phyloP scores from a whole-genome alignment of 2,888 invertebrate genomes.

The Odontocerum albicorne region DNA sequence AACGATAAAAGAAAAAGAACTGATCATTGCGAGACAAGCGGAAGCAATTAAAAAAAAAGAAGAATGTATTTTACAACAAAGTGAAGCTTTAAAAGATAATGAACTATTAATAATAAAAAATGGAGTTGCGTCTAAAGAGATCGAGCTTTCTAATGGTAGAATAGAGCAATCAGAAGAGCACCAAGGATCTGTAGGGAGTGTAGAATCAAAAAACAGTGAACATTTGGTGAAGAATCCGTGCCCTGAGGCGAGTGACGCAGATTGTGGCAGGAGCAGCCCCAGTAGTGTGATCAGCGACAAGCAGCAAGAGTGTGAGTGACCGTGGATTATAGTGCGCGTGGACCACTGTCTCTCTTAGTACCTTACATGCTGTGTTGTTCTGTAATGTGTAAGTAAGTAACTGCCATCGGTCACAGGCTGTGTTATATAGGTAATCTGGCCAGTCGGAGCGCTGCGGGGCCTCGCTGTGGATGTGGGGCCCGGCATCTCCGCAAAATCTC shows the following conservation, averaged over 20 bases:
- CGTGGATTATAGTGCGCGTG: slow-evolving; percentile 30
- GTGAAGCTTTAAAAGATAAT: slow-evolving; percentile 37
- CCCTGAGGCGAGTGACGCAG: slow-evolving; percentile 16
- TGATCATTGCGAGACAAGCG: slow-evolving; percentile 42
- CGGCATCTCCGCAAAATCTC: neutral
- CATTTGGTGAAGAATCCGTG: neutral
- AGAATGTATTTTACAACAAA: slow-evolving; percentile 28
- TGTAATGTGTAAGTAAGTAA: neutral
- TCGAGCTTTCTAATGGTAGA: slow-evolving; percentile 13
- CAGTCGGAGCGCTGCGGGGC: slow-evolving; percentile 20
- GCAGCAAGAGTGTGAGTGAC: slow-evolving; percentile 29
- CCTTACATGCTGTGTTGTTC: neutral
- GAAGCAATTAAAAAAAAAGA: slow-evolving; percentile 40
- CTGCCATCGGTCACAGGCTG: slow-evolving; percentile 18
- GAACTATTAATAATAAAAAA: slow-evolving; percentile 38
- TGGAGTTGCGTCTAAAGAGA: neutral
- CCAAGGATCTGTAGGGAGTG: neutral
- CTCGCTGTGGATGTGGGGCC: slow-evolving; percentile 9
- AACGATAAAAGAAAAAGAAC: slow-evolving; percentile 24
- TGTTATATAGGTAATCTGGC: slow-evolving; percentile 30
- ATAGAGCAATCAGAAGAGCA: slow-evolving; percentile 9
- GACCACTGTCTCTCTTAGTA: slow-evolving; percentile 13
- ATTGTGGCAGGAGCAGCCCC: no score
- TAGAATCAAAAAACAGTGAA: slow-evolving; percentile 2
- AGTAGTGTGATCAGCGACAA: slow-evolving; percentile 16